Conservation (phyloP, 2,888 invertebrate genomes). For the Lissocephala sabroskyi region DNA sequence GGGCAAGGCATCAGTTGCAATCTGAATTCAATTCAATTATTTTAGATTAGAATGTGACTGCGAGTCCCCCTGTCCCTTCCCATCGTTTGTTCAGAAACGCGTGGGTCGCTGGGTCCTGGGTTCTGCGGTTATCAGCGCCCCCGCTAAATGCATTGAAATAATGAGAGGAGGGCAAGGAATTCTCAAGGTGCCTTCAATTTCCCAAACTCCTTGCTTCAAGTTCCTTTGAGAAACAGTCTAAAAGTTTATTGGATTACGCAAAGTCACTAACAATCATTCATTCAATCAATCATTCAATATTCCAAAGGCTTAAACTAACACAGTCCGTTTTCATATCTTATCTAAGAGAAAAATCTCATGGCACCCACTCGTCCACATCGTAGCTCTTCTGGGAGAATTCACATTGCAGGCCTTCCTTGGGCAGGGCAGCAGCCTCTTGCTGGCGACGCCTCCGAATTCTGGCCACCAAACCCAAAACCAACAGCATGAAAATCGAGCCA, state of each 20-base stretch:
- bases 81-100: too few relatives aligned
- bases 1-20: constrained; percentile 55
- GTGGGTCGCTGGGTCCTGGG: too few relatives aligned
- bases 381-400: constrained; percentile 40
- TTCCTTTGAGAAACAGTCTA: too few relatives aligned
- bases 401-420: constrained; percentile 27
- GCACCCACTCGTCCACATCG: constrained; percentile 51
- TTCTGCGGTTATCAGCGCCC: too few relatives aligned
- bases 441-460: neutral
- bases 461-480: neutral
- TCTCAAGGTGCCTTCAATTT: too few relatives aligned
- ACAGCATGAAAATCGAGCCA: constrained; percentile 8
- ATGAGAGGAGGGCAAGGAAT: too few relatives aligned
- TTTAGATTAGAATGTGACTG: constrained; percentile 66
- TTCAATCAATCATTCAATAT: neutral
- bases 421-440: neutral
- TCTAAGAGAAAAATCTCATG: too few relatives aligned
- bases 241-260: too few relatives aligned
- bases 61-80: constrained; percentile 55
- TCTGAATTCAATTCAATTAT: constrained; percentile 65
- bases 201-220: too few relatives aligned
- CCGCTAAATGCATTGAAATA: too few relatives aligned
- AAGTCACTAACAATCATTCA: neutral
- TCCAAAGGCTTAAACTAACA: neutral
- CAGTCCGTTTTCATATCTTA: neutral